A percentile compares a stretch with the other conserved stretches of the same genome.
Conservation (phyloP, 2,797 vertebrate genomes). For the Amphiprion clarkii region DNA sequence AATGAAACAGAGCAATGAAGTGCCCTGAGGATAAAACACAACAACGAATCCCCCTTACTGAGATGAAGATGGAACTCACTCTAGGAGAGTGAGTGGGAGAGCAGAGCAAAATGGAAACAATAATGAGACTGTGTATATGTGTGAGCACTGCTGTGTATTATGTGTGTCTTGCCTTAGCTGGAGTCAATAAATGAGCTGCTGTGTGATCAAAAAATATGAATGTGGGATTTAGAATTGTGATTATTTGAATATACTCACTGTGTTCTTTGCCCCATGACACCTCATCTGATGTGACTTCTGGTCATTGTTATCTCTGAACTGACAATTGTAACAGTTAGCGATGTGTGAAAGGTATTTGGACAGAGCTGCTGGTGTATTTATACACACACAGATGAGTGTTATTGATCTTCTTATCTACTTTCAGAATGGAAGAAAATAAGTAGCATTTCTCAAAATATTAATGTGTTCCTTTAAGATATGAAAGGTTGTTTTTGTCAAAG, state of each 20-base stretch:
- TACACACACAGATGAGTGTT: not conserved
- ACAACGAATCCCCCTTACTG: slow-evolving; percentile 46
- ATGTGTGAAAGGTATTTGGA: not conserved
- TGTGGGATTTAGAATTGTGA: not conserved
- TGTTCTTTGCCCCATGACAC: not conserved
- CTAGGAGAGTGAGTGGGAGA: slow-evolving; percentile 52
- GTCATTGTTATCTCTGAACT: slow-evolving; percentile 1
- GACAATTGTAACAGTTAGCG: not conserved
- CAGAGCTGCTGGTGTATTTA: not conserved
- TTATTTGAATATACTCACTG: slow-evolving; percentile 7
- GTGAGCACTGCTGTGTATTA: slow-evolving; percentile 1
- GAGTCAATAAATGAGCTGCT: slow-evolving; percentile 22
- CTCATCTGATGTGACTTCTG: not conserved
- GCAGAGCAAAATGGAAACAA: slow-evolving; percentile 49
- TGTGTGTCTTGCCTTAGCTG: slow-evolving; percentile 6
- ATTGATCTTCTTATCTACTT: slow-evolving; percentile 1
- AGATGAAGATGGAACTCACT: slow-evolving; percentile 69
- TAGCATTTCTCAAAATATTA: not conserved
- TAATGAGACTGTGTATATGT: slow-evolving; percentile 27
- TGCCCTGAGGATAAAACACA: slow-evolving; percentile 62
- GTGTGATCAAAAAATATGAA: slow-evolving; percentile 22
- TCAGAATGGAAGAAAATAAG: not conserved
- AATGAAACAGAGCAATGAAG: slow-evolving; percentile 64
- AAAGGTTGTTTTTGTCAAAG: not conserved
- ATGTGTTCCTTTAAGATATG: not conserved